Percentiles rank a stretch among this genome's conserved stretches.
These are phyloP conservation scores for Sebastes trivittatus DNA, from an alignment of 2,797 vertebrate species.

Conservation along the genomic window DNA sequence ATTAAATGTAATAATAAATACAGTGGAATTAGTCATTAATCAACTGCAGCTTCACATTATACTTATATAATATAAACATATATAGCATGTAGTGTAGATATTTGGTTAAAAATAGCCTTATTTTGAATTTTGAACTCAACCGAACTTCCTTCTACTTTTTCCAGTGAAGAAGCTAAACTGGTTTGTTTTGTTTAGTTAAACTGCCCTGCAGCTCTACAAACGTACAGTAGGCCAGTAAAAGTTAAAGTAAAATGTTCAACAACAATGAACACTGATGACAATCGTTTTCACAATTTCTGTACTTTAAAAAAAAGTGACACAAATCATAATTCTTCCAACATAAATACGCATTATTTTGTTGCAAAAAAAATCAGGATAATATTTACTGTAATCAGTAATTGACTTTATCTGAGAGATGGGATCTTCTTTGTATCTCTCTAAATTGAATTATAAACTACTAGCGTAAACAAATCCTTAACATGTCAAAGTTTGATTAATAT, in stretches of 20 bases:
- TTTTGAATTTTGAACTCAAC: too few species aligned
- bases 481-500: accelerated
- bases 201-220: too few species aligned
- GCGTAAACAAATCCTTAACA: neutral
- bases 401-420: too few species aligned
- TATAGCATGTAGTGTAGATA: neutral
- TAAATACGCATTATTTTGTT: neutral
- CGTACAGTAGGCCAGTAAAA: neutral
- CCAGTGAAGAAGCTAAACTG: neutral
- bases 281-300: too few species aligned
- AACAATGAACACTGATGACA: too few species aligned
- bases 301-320: neutral
- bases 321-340: neutral
- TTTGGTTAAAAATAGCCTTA: neutral
- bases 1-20: neutral
- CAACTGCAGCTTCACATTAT: neutral
- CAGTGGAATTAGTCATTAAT: neutral
- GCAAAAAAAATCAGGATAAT: too few species aligned
- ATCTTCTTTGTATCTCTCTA: too few species aligned
- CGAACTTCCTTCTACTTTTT: neutral
- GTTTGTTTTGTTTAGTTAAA: neutral
- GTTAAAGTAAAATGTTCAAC: too few species aligned
- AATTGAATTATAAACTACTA: too few species aligned
- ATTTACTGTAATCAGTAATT: too few species aligned
- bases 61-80: neutral